A percentile compares a stretch with the other conserved stretches of the same genome.
phyloP scores from a whole-genome alignment of 2,113 vertebrate genomes.

The Cebidichthys violaceus region DNA sequence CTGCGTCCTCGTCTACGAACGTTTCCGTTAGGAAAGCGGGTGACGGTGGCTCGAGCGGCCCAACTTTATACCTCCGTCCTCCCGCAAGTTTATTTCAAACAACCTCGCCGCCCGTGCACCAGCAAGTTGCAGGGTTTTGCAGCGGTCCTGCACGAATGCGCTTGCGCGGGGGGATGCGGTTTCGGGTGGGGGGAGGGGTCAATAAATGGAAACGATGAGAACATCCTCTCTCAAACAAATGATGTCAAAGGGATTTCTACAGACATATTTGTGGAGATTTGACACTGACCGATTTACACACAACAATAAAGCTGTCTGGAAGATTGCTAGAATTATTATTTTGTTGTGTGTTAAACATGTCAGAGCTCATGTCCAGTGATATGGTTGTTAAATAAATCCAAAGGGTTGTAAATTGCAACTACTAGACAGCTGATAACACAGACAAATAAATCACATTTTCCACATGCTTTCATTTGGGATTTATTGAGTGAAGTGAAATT shows the following conservation, averaged over 20 bases:
- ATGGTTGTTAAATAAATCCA: not conserved
- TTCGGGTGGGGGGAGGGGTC: conserved; percentile 70
- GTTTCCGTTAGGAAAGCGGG: conserved; percentile 14
- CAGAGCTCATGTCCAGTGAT: not conserved
- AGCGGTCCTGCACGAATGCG: conserved; percentile 49
- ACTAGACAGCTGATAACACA: not conserved
- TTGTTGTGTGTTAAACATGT: not conserved
- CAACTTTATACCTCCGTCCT: conserved; percentile 39
- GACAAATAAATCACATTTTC: not conserved
- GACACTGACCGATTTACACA: conserved; percentile 17
- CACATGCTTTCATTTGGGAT: not conserved
- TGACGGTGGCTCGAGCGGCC: not conserved
- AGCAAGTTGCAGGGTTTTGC: conserved; percentile 28
- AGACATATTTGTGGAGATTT: conserved; percentile 45
- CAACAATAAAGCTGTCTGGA: conserved; percentile 14
- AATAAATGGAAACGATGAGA: conserved; percentile 73
- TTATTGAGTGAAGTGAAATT: not conserved
- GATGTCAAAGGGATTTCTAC: conserved; percentile 79
- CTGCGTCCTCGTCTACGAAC: conserved; percentile 36
- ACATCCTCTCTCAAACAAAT: conserved; percentile 66
- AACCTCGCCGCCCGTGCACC: conserved; percentile 24
- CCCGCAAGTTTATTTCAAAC: conserved; percentile 57
- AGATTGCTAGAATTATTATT: not conserved
- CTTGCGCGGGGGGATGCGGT: conserved; percentile 82
- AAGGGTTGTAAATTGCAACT: not conserved